Percentiles rank a stretch among this genome's conserved stretches.
phyloP scores from a whole-genome alignment of 2,113 vertebrate species.

The Polypterus bichir region DNA sequence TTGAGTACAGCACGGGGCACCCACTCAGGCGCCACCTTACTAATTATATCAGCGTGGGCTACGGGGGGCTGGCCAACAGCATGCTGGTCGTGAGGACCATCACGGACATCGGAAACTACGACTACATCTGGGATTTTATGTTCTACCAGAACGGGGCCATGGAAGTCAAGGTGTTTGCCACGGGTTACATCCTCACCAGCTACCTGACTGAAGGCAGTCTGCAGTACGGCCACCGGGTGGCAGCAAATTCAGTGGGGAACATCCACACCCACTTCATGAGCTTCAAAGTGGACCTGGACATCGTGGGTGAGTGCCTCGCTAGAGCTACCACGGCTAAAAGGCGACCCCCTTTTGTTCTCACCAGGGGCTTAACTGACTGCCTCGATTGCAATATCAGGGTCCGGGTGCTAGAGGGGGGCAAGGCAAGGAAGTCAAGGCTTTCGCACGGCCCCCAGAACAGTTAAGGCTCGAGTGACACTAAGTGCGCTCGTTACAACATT shows the following conservation, averaged over 20 bases:
- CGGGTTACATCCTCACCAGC: conserved; percentile 62
- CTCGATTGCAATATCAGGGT: too few species aligned
- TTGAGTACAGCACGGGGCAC: conserved; percentile 68
- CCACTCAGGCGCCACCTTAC: conserved; percentile 72
- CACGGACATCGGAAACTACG: conserved; percentile 60
- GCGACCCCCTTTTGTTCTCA: too few species aligned
- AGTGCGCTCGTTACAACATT: too few species aligned
- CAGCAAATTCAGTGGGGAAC: conserved; percentile 58
- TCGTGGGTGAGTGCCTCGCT: conserved; percentile 55
- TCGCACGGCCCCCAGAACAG: too few species aligned
- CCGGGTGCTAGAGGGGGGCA: too few species aligned
- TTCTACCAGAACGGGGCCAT: conserved; percentile 73
- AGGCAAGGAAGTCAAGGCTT: too few species aligned
- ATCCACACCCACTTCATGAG: conserved; percentile 72
- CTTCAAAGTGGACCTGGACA: conserved; percentile 77
- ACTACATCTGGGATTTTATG: conserved; percentile 79
- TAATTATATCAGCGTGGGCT: conserved; percentile 53
- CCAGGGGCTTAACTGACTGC: too few species aligned
- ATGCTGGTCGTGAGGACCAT: conserved; percentile 65
- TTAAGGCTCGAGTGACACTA: too few species aligned
- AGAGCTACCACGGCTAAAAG: too few species aligned
- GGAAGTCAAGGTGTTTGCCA: conserved; percentile 71
- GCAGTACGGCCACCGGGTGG: conserved; percentile 61
- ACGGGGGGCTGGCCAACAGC: conserved; percentile 65
- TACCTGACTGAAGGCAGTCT: conserved; percentile 37